These are phyloP conservation scores for Nothoprocta perdicaria DNA, from an alignment of 2,113 vertebrate genomes.

Conservation along the genomic window DNA sequence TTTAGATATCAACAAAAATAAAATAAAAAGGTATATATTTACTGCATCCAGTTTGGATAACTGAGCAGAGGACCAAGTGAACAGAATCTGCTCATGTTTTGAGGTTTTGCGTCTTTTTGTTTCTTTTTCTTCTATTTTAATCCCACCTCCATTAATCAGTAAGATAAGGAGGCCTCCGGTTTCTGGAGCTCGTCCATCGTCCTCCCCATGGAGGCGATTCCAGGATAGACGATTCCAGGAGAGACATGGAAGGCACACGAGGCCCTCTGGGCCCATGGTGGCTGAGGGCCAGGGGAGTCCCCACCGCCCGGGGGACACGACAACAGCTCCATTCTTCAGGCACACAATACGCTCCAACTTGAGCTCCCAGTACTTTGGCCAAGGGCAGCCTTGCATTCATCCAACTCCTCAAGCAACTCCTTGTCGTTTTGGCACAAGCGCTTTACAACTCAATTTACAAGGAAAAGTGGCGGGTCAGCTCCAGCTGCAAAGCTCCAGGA, in stretches of 20 bases:
- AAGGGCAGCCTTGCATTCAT: conserved; percentile 49
- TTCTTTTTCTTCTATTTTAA: no score
- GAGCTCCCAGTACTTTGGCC: conserved; percentile 46
- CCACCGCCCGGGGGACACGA: not conserved
- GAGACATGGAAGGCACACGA: conserved; percentile 30
- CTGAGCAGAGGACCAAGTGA: not conserved
- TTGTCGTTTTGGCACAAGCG: conserved; percentile 59
- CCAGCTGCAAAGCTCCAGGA: conserved; percentile 58
- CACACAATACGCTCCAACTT: conserved; percentile 46
- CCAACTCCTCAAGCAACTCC: conserved; percentile 55
- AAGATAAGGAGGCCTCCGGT: conserved; percentile 39
- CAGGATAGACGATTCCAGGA: conserved; percentile 8
- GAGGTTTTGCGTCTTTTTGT: no score
- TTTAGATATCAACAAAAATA: not conserved
- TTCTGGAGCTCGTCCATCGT: conserved; percentile 39
- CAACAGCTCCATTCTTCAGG: conserved; percentile 58
- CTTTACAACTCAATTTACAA: conserved; percentile 68
- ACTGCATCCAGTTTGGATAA: not conserved
- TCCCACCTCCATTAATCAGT: no score
- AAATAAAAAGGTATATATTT: not conserved
- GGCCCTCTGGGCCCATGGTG: conserved; percentile 12
- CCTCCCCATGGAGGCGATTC: not conserved
- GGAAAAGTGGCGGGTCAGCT: conserved; percentile 29
- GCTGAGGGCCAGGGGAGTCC: conserved; percentile 6
- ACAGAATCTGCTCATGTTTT: not conserved